Evolutionary conservation across 1,140 invertebrate genomes (phyloP), one percentile per base, ranked within the genome.

Genomic region (Luehdorfia chinensis): DNA sequence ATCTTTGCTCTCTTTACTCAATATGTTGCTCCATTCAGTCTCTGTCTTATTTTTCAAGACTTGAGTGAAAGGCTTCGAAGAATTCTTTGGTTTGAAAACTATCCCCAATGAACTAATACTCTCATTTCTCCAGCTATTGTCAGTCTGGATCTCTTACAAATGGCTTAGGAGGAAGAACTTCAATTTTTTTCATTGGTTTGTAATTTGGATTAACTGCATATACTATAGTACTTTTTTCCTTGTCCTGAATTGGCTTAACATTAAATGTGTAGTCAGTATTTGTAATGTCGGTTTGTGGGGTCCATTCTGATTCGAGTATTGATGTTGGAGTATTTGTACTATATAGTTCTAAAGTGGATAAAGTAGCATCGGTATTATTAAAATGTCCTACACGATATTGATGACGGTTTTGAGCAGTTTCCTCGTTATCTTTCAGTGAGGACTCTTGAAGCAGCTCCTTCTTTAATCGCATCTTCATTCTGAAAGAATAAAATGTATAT

Each of bases 81-180:
- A 75, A 41, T 81, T 81, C 47, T 83, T 83, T 8, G 77, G 74
- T 64, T 85, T 85, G 49, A 81, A 84, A n/a, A 85, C 81, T 3
- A 85, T 85, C 28, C 81, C 81, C 43, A 84, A 37, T 1, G 75
- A 80, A 62, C 72, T 85, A 27, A 85, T 64, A 47, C 81, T 84
- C 65, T 84, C 78, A 45, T 84, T 85, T 66, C 81, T 75, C 81
- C 81, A 85, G 37, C 77, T 85, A 36, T 84, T 83, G 43, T 85
- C 81, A 37, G n/a, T 85, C 78, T 0, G 81, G 81, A 32, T 85
- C 69, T 62, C 79, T 55, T 19, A 76, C 47, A 47, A 79, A 76
- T 4, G 54, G 65, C 45, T 81, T 84, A 1, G 72, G 59, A 12
- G 77, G 64, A 44, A 72, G 65, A 2, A 85, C 71, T 39, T 85